These are phyloP conservation scores for Rhizoglyphus robini DNA, from an alignment of 1,140 invertebrate species.

Conservation along the genomic window DNA sequence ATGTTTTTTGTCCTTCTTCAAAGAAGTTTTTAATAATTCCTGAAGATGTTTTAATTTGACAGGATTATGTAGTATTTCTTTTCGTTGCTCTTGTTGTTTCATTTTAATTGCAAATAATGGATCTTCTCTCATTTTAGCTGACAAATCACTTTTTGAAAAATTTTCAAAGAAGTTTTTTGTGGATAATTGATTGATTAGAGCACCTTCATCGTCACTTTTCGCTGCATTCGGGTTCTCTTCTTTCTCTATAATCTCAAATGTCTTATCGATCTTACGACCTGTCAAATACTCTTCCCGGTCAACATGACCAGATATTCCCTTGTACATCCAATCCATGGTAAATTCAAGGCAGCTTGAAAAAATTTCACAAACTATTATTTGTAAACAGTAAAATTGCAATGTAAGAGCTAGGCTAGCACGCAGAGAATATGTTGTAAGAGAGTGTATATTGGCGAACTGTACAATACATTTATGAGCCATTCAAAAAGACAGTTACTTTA, in stretches of 20 bases:
- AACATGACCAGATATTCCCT: conserved; percentile 54
- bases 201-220: conserved; percentile 18
- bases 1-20: conserved; percentile 23
- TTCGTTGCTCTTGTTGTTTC: conserved; percentile 62
- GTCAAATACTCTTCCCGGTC: conserved; percentile 77
- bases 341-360: not conserved
- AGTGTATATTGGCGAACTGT: too few species aligned
- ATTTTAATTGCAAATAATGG: conserved; percentile 70
- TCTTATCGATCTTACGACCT: conserved; percentile 73
- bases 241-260: conserved; percentile 51
- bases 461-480: too few species aligned
- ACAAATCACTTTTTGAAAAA: conserved; percentile 48
- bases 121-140: conserved; percentile 73
- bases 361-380: too few species aligned
- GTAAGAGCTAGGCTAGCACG: too few species aligned
- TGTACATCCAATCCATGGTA: conserved; percentile 78
- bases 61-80: conserved; percentile 72
- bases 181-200: not conserved
- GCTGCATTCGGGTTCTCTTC: conserved; percentile 40
- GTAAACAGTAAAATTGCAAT: too few species aligned
- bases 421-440: too few species aligned
- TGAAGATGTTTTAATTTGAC: conserved; percentile 68
- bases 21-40: conserved; percentile 43
- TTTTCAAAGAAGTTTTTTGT: conserved; percentile 11
- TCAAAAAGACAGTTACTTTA: too few species aligned